These are phyloP conservation scores for Conger conger DNA, from an alignment of 2,113 vertebrate species.

Conservation along the genomic window DNA sequence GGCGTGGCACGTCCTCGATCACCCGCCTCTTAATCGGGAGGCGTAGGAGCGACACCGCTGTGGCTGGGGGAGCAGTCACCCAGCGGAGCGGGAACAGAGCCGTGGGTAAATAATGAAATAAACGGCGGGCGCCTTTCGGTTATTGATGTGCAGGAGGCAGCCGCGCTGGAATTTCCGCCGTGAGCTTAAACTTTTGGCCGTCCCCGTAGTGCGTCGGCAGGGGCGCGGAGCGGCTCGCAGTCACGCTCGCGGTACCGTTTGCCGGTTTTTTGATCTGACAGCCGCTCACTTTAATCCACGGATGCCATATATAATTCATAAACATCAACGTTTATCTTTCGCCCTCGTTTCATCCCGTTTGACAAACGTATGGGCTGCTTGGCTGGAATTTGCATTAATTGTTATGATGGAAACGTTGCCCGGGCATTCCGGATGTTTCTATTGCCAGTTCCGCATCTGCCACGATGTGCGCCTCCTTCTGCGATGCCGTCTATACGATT, in stretches of 20 bases:
- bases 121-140: slow-evolving; percentile 28
- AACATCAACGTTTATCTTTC: slow-evolving; percentile 43
- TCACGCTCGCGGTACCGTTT: background rate
- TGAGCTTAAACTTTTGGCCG: slow-evolving; percentile 25
- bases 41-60: slow-evolving; percentile 23
- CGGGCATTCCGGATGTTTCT: slow-evolving; percentile 8
- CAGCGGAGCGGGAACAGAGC: slow-evolving; percentile 31
- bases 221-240: too few relatives aligned
- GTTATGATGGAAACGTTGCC: slow-evolving; percentile 35
- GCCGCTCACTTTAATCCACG: slow-evolving; percentile 50
- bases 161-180: slow-evolving; percentile 26
- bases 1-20: slow-evolving; percentile 42
- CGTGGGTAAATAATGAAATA: slow-evolving; percentile 45
- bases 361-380: slow-evolving; percentile 64
- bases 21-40: slow-evolving; percentile 52
- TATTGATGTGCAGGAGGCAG: slow-evolving; percentile 26
- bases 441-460: background rate
- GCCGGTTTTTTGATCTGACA: slow-evolving; percentile 32
- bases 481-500: background rate
- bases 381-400: slow-evolving; percentile 43
- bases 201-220: background rate
- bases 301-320: slow-evolving; percentile 64
- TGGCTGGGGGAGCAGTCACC: slow-evolving; percentile 51
- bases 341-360: slow-evolving; percentile 49
- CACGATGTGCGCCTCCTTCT: background rate